A percentile compares a stretch with the other conserved stretches of the same genome.
phyloP scores from a whole-genome alignment of 2,113 vertebrate species.

The Anas platyrhynchos region DNA sequence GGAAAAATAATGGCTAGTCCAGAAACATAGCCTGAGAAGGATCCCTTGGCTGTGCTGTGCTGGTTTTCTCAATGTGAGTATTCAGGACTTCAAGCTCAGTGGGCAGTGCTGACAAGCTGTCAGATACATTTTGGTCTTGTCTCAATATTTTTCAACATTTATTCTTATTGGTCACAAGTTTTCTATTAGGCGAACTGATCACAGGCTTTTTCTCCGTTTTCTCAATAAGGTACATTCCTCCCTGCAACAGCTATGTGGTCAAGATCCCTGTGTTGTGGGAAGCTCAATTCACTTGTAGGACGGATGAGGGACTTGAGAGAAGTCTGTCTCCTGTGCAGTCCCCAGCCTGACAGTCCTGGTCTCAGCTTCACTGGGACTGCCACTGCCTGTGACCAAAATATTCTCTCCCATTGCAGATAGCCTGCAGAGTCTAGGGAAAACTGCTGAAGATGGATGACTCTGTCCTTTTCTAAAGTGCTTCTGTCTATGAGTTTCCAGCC shows the following conservation, averaged over 20 bases:
- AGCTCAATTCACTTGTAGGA: neutral
- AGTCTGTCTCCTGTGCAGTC: neutral
- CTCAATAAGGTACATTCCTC: neutral
- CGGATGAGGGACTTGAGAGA: neutral
- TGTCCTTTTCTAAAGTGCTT: neutral
- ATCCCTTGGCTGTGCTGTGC: neutral
- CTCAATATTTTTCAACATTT: neutral
- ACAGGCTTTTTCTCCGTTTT: neutral
- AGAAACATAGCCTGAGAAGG: neutral
- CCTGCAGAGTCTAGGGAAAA: neutral
- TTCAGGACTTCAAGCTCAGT: neutral
- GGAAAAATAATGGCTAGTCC: neutral
- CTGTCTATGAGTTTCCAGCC: neutral
- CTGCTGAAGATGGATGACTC: neutral
- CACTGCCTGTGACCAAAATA: neutral
- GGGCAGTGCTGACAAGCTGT: neutral
- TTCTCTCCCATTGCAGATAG: neutral
- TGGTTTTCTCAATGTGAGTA: neutral
- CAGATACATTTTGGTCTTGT: neutral
- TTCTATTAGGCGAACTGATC: neutral
- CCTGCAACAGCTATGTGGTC: accelerated
- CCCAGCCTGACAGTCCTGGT: neutral
- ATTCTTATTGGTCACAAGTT: neutral
- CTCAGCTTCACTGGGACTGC: neutral
- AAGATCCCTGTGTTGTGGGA: neutral